Evolutionary conservation across 2,113 vertebrate species (phyloP).

Genomic region (Archilochus colubris): DNA sequence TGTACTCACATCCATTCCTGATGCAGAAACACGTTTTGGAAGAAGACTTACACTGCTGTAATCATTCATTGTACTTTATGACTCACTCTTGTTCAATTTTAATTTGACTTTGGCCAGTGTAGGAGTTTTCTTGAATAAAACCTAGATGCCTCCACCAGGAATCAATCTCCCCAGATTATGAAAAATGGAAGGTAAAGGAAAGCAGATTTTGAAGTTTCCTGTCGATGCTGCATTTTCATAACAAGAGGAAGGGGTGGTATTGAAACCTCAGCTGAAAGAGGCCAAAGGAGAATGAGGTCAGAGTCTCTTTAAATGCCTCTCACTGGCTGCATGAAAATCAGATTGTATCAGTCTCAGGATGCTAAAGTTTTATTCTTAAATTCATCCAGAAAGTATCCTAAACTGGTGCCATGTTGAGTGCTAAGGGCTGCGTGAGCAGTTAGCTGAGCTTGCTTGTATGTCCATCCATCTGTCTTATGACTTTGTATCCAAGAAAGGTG

Average conservation of each 20-base stretch:
- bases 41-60: background rate
- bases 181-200: background rate
- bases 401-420: slow-evolving; percentile 6
- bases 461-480: slow-evolving; percentile 50
- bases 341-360: background rate
- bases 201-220: accelerated
- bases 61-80: background rate
- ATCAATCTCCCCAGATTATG: background rate
- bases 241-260: background rate
- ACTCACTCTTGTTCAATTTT: background rate
- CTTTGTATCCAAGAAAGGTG: background rate
- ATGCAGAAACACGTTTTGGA: background rate
- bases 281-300: background rate
- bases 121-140: background rate
- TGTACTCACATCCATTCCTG: background rate
- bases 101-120: background rate
- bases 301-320: slow-evolving; percentile 4
- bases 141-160: background rate
- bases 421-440: slow-evolving; percentile 37
- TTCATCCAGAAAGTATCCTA: slow-evolving; percentile 13
- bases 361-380: slow-evolving; percentile 43
- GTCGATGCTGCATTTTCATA: background rate
- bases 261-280: background rate
- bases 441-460: background rate
- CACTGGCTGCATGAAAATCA: background rate